Base-by-base conservation (phyloP, 2,888 invertebrate genomes). In the Cacoxenus indagator region DNA sequence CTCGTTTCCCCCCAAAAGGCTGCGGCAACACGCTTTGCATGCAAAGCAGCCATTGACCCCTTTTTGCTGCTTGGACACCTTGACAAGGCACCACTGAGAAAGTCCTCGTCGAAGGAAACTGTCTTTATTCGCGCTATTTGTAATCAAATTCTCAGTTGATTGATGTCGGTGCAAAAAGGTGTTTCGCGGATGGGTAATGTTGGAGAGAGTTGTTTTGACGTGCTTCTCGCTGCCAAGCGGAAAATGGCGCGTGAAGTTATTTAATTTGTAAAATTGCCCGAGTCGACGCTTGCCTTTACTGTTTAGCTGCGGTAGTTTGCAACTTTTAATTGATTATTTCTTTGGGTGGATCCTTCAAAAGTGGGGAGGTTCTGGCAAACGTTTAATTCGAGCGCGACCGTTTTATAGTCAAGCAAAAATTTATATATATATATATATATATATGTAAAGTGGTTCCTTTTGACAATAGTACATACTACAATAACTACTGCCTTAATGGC, bases 31-130 rank as follows among this genome's bases (percentile, higher is more conserved):
- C 76, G 76, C 76, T 84, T 84, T 84, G 84, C 83, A 84, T 84
- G 84, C 78, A 74, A 83, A 82, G 77, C 84, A 84, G 79, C 84
- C 83, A 81, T 84, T 84, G 84, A 84, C 84, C 84, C 78, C 79
- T 81, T 81, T 84, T 67, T 26, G 65, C 70, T 70, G 75, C 69
- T 70, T 11, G 37, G 27, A 51, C 22, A 68, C 62, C 67, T 48
- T 64, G 71, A 73, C 69, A 65, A 65, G 69, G 72, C 65, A 24
- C 9, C 26, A 26, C 37, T 5, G 31, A 22, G 22, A 1, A 14
- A 2, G 61, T 11, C n/a, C 6, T 37, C 5, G 5, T 14, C 5
- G 55, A 11, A 5, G 69, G 29, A 55, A 62, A 48, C 66, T 68
- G 62, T 71, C 48, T 69, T 69, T 67, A 64, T 26, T 9, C 29